phyloP scores from a whole-genome alignment of 2,888 invertebrate species.

The Romanomermis culicivorax region DNA sequence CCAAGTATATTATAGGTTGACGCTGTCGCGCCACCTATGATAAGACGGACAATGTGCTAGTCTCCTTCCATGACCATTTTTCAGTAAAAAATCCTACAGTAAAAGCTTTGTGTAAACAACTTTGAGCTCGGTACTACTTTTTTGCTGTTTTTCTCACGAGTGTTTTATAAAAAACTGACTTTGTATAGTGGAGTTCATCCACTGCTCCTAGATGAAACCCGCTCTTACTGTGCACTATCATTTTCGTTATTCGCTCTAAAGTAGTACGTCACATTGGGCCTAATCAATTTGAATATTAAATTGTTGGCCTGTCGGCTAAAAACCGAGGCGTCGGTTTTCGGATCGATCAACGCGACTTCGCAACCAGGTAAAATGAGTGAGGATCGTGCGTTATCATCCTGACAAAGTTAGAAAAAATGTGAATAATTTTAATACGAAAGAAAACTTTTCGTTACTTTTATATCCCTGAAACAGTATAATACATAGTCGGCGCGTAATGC shows the following conservation, averaged over 20 bases:
- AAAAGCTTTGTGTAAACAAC: too few species aligned
- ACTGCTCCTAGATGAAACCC: too few species aligned
- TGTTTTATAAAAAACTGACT: too few species aligned
- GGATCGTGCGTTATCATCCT: constrained; percentile 37
- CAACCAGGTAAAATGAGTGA: constrained; percentile 42
- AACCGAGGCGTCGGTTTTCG: background rate
- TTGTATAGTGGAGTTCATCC: too few species aligned
- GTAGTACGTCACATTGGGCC: background rate
- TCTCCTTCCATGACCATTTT: too few species aligned
- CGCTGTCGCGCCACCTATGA: too few species aligned
- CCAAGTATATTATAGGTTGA: too few species aligned
- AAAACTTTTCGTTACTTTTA: constrained; percentile 23
- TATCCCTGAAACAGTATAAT: constrained; percentile 34
- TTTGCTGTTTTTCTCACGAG: too few species aligned
- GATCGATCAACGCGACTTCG: constrained; percentile 30
- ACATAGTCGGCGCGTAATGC: constrained; percentile 39
- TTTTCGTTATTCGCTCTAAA: background rate
- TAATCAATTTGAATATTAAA: background rate
- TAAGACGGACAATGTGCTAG: too few species aligned
- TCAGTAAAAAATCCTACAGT: too few species aligned
- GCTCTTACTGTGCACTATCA: constrained; percentile 2
- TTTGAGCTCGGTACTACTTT: too few species aligned
- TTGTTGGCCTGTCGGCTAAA: background rate
- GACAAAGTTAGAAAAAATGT: too few species aligned
- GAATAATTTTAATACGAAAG: constrained; percentile 22